Evolutionary conservation across 2,797 vertebrate species (phyloP).

Genomic region (Sebastes nivosus): DNA sequence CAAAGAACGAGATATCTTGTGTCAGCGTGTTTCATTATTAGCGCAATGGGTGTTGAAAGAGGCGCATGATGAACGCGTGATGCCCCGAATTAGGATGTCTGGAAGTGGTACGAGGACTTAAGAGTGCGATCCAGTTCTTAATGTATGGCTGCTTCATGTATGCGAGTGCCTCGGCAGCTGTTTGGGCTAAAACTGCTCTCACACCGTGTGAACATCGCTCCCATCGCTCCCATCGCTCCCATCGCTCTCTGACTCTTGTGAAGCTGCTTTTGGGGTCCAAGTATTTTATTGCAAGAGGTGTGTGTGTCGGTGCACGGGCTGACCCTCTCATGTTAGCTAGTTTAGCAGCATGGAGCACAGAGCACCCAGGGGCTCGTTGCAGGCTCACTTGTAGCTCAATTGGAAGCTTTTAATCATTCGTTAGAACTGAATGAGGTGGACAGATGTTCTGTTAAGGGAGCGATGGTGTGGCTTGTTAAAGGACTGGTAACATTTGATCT

Average conservation of each 20-base stretch:
- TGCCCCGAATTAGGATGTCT: neutral
- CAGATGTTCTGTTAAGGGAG: slow-evolving; percentile 61
- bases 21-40: neutral
- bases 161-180: slow-evolving; percentile 5
- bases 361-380: slow-evolving; percentile 33
- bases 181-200: slow-evolving; percentile 4
- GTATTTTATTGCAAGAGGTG: neutral
- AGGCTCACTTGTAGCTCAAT: slow-evolving; percentile 39
- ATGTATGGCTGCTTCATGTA: neutral
- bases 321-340: slow-evolving; percentile 20
- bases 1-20: neutral
- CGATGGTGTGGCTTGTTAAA: slow-evolving; percentile 43
- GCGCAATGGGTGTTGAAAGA: neutral
- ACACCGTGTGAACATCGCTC: neutral
- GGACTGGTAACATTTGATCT: slow-evolving; percentile 45
- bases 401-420: slow-evolving; percentile 67
- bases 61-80: neutral
- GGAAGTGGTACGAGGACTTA: neutral
- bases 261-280: neutral
- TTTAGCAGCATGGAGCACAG: neutral
- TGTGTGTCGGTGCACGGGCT: neutral
- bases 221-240: neutral
- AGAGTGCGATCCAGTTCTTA: neutral
- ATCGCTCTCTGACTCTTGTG: neutral
- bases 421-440: slow-evolving; percentile 42